Conservation (phyloP, 2,888 invertebrate species). For the Catocala nupta region DNA sequence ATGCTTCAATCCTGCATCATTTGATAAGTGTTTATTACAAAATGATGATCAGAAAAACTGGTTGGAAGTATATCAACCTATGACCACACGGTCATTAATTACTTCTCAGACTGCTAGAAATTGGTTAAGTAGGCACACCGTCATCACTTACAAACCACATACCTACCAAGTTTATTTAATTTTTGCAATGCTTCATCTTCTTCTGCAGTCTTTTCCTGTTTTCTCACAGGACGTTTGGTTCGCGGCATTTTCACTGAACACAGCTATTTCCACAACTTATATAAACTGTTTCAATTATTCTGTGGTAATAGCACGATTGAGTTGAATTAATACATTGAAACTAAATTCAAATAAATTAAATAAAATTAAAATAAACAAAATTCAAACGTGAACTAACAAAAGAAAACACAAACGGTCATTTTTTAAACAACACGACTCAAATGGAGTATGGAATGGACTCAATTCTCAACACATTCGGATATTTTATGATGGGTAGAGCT, state of each 20-base stretch:
- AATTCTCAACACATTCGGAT: too few relatives aligned
- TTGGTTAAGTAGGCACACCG: too few relatives aligned
- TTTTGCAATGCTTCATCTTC: slow-evolving; percentile 70
- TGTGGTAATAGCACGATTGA: neutral
- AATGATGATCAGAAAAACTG: too few relatives aligned
- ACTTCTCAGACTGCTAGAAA: too few relatives aligned
- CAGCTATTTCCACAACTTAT: slow-evolving; percentile 16
- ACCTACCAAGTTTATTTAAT: slow-evolving; percentile 70
- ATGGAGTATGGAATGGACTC: too few relatives aligned
- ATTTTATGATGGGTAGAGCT: too few relatives aligned
- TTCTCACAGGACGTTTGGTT: slow-evolving; percentile 76
- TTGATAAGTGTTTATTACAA: too few relatives aligned
- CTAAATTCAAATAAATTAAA: slow-evolving; percentile 9
- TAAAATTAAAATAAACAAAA: slow-evolving; percentile 32
- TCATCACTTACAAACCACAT: neutral
- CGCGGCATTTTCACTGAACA: slow-evolving; percentile 71
- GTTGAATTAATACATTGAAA: neutral
- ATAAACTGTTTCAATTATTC: slow-evolving; percentile 14
- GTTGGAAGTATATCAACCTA: too few relatives aligned
- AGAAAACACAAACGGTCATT: slow-evolving; percentile 64
- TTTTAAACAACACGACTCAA: slow-evolving; percentile 38
- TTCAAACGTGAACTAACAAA: slow-evolving; percentile 32
- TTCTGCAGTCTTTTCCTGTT: slow-evolving; percentile 67
- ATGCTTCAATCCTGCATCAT: too few relatives aligned
- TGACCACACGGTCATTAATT: too few relatives aligned